Conservation (phyloP, 2,113 vertebrate species). For the Dicentrarchus labrax region DNA sequence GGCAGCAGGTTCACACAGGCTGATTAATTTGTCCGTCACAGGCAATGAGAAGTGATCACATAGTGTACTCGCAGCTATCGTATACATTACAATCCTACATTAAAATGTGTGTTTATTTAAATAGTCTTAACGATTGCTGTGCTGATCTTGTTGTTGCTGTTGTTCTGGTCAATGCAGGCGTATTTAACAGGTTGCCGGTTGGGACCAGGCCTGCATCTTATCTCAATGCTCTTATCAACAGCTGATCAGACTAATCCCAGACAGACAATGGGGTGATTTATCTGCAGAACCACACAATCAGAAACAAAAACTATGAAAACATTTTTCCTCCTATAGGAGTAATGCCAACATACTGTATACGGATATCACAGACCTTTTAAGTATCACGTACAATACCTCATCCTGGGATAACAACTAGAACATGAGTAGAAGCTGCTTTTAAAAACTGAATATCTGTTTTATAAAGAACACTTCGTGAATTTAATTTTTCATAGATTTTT, state of each 20-base stretch:
- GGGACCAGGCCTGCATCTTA: conserved; percentile 27
- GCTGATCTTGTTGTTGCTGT: neutral
- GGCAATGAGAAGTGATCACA: neutral
- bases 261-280: conserved; percentile 28
- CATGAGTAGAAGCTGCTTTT: neutral
- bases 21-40: conserved; percentile 1
- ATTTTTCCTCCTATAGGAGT: neutral
- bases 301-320: neutral
- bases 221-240: conserved; percentile 62
- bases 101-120: neutral
- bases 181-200: conserved; percentile 24
- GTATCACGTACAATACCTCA: neutral
- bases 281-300: conserved; percentile 12
- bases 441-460: neutral
- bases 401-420: neutral
- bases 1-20: neutral
- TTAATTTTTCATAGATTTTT: neutral
- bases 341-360: too few relatives aligned
- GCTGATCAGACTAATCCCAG: conserved; percentile 64
- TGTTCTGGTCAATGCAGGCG: neutral
- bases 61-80: neutral
- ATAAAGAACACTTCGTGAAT: fast-evolving
- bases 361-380: neutral
- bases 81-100: neutral
- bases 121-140: neutral